phyloP scores from a whole-genome alignment of 2,888 invertebrate species.

The Polydrusus tereticollis region DNA sequence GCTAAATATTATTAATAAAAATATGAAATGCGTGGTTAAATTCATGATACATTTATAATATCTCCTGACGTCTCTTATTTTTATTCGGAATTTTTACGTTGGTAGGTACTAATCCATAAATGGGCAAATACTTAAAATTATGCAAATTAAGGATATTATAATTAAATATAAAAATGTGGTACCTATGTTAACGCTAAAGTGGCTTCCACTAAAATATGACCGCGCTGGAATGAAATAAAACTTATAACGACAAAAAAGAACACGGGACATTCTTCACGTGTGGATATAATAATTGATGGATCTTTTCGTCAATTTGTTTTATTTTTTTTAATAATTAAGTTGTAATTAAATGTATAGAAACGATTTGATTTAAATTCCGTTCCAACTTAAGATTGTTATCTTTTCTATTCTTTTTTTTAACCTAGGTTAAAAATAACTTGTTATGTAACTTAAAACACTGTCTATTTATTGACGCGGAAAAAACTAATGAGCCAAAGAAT shows the following conservation, averaged over 20 bases:
- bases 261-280: too few relatives aligned
- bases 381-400: neutral
- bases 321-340: conserved; percentile 7
- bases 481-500: conserved; percentile 18
- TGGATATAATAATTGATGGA: neutral
- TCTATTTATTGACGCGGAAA: conserved; percentile 14
- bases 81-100: too few relatives aligned
- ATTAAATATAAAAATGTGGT: too few relatives aligned
- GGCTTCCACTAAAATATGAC: neutral
- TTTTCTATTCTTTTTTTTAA: neutral
- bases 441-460: conserved; percentile 32
- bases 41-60: too few relatives aligned
- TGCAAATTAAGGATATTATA: too few relatives aligned
- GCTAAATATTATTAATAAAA: too few relatives aligned
- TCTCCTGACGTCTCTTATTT: too few relatives aligned
- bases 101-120: too few relatives aligned
- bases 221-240: neutral
- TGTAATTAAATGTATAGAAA: neutral
- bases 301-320: neutral
- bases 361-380: neutral
- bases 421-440: conserved; percentile 20
- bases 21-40: too few relatives aligned
- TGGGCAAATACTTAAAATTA: too few relatives aligned
- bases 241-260: too few relatives aligned
- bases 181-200: too few relatives aligned